Conservation (phyloP, 2,888 invertebrate genomes). For the Leptarthrus brevirostris region DNA sequence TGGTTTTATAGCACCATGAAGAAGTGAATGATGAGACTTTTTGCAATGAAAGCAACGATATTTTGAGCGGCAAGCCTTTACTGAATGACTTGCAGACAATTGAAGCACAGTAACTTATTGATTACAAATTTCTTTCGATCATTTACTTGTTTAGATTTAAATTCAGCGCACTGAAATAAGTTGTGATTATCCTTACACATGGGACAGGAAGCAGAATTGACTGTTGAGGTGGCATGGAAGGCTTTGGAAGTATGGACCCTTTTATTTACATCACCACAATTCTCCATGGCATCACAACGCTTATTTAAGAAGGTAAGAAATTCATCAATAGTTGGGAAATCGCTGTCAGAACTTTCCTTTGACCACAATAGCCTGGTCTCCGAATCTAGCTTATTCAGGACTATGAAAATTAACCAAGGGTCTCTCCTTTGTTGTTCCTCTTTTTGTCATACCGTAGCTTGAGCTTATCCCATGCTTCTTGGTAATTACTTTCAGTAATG, state of each 20-base stretch:
- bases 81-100: neutral
- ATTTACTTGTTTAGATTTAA: neutral
- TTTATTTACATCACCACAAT: neutral
- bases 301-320: neutral
- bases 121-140: neutral
- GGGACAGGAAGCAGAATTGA: no score
- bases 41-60: neutral
- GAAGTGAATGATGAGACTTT: neutral
- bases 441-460: neutral
- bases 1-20: neutral
- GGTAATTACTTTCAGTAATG: neutral
- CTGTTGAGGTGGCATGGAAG: neutral
- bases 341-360: neutral
- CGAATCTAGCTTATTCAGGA: no score
- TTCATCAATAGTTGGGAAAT: neutral
- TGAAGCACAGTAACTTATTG: neutral
- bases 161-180: neutral
- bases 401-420: neutral
- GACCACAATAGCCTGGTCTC: no score
- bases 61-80: neutral
- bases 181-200: neutral
- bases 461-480: neutral
- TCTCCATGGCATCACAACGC: neutral
- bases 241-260: neutral
- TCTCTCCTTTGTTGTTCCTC: neutral